Conservation (phyloP, 2,113 vertebrate species). For the Plestiodon gilberti region DNA sequence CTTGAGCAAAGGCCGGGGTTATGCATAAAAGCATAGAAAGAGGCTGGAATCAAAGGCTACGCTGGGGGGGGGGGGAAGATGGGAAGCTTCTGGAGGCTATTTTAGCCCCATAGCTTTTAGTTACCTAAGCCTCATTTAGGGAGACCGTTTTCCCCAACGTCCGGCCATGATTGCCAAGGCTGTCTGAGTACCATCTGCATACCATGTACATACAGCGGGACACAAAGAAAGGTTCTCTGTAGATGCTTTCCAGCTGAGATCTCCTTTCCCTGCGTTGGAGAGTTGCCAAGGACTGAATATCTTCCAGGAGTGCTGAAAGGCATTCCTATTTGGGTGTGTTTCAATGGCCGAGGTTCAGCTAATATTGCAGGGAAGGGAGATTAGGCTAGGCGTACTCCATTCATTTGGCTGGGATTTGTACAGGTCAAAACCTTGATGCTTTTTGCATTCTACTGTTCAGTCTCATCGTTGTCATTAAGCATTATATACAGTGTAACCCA, state of each 20-base stretch:
- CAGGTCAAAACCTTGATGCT: neutral
- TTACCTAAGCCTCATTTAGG: neutral
- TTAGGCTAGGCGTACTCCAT: neutral
- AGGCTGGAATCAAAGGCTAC: neutral
- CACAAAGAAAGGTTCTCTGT: neutral
- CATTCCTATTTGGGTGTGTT: neutral
- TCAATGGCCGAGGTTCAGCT: neutral
- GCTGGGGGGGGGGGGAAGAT: neutral
- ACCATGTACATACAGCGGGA: neutral
- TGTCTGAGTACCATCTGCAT: neutral
- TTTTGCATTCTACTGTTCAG: neutral
- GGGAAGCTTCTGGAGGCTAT: neutral
- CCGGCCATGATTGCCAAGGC: neutral
- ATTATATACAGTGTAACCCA: neutral
- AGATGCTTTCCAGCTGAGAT: neutral
- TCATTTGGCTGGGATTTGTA: neutral
- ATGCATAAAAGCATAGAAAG: neutral
- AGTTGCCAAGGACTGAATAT: neutral
- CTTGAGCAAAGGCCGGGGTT: neutral
- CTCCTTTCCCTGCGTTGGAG: too few relatives aligned
- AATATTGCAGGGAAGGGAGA: too few relatives aligned
- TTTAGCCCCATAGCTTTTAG: too few relatives aligned
- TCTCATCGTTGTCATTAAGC: neutral
- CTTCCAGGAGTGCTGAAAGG: neutral
- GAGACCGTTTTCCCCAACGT: neutral